These are phyloP conservation scores for Nomada fabriciana DNA, from an alignment of 2,888 invertebrate species.

Conservation along the genomic window DNA sequence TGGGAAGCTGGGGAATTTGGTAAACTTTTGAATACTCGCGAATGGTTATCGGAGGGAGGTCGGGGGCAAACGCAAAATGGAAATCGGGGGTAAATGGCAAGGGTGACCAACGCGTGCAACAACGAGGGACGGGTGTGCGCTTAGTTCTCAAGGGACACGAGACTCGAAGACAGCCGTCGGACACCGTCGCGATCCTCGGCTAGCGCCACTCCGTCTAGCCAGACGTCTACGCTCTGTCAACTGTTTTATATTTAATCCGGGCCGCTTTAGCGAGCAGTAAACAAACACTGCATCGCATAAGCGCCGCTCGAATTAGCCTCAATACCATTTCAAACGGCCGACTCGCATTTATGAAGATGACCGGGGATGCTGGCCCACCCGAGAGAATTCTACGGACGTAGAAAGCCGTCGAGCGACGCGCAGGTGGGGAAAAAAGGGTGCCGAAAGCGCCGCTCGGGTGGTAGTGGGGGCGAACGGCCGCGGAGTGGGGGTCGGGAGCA, in stretches of 20 bases:
- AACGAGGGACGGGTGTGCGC: not conserved
- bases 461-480: constrained; percentile 11
- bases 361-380: constrained; percentile 73
- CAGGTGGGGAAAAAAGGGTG: constrained; percentile 21
- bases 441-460: constrained; percentile 22
- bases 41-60: not conserved
- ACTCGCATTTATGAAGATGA: constrained; percentile 81
- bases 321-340: constrained; percentile 82
- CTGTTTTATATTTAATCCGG: constrained; percentile 84
- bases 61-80: not conserved
- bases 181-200: constrained; percentile 59
- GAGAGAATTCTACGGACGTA: constrained; percentile 61
- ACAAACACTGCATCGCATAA: constrained; percentile 83
- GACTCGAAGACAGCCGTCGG: constrained; percentile 58
- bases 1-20: not conserved
- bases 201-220: constrained; percentile 84
- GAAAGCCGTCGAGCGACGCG: constrained; percentile 23
- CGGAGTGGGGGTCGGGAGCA: constrained; percentile 6
- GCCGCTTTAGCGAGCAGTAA: constrained; percentile 84
- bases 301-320: constrained; percentile 84
- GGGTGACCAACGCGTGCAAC: too few species aligned
- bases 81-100: too few species aligned
- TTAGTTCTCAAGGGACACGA: constrained; percentile 18
- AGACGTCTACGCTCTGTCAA: constrained; percentile 81
- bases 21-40: not conserved